Evolutionary conservation across 2,888 invertebrate species (phyloP), one percentile per base, ranked within the genome.

Genomic region (Rhagophthalmus giganteus): DNA sequence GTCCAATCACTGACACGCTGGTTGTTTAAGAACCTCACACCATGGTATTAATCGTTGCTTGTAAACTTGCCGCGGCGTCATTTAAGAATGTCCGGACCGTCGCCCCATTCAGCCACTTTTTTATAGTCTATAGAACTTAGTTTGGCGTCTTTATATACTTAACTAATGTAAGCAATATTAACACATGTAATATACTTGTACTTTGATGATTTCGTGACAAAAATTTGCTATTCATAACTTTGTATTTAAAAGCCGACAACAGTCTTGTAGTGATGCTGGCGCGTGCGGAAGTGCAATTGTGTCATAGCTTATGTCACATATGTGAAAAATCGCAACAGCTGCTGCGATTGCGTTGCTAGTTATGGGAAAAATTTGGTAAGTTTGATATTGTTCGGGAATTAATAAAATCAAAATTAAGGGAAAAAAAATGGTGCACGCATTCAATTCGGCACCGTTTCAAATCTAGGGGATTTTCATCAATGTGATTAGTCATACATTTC

Each of bases 31-130:
- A 38, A 15, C 11, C 32, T 38, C 32, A 48, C 28, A 49, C 39
- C 28, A 41, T 37, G 30, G 40, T 13, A 15, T 42, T 38, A 38
- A 34, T 34, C 27, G 44, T 48, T 28, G 31, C 37, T 20, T 12
- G 30, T 39, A 20, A 33, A 33, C 34, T 33, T 16, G 35, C 40
- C 30, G 46, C 46, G 40, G 53, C 53, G 53, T 53, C 53, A 48
- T 48, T 20, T 39, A 31, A 47, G 46, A 35, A 46, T 52, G 51
- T 34, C 39, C 45, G 46, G 52, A 47, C 37, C 52, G 52, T 46
- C 52, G 46, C 52, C 52, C 37, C 52, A 41, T 52, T 46, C 40
- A 55, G 57, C 57, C 54, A 48, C 50, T 57, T 57, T 57, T 57
- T 53, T 53, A 30, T 47, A 33, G 37, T 30, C 37, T 42, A 33